Base-by-base conservation (phyloP, 2,888 invertebrate genomes). In the Heliconius ethilla region DNA sequence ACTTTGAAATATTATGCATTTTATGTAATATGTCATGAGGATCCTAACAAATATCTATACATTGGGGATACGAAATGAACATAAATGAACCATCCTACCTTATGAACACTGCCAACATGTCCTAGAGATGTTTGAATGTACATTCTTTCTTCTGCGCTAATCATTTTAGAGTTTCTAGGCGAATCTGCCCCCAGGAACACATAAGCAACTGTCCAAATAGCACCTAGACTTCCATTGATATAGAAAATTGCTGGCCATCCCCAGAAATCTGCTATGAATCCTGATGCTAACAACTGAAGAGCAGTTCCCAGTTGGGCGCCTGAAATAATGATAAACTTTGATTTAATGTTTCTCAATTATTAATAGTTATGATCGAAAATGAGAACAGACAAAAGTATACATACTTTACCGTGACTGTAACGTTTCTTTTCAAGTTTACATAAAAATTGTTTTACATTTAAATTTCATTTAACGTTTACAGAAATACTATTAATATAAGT, bases 211-310 rank as follows among this genome's bases (percentile, higher is more conserved):
- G 95, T 88, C 96, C 96, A 96, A 0, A 94, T 2, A 0, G 95
- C 89, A 0, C 95, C 95, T 0, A 94, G 83, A 0, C 87, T 86
- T 0, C 96, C 96, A 59, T 96, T 95, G 0, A 93, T 86, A 84
- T 97, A 97, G 86, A 97, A 97, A 33, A 96, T 95, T 67, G 95
- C 95, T 0, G 96, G 96, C 97, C 97, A 97, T 33, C 96, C 96
- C 85, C 93, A 91, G 18, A 70, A 86, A 51, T 89, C 86, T 0
- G 91, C 89, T 70, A 92, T 86, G 81, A 88, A 92, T 0, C 92
- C 92, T 4, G 96, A 95, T 29, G 92, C 85, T 33, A 95, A 91
- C 83, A 96, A 87, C 70, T 95, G 94, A 0, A 96, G 76, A 0
- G 96, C 95, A 10, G 95, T 96, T 1, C 96, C 96, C 1, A 96